Percentiles rank a stretch among this genome's conserved stretches.
These are phyloP conservation scores for Chanos chanos DNA, from an alignment of 2,797 vertebrate species.

Conservation along the genomic window DNA sequence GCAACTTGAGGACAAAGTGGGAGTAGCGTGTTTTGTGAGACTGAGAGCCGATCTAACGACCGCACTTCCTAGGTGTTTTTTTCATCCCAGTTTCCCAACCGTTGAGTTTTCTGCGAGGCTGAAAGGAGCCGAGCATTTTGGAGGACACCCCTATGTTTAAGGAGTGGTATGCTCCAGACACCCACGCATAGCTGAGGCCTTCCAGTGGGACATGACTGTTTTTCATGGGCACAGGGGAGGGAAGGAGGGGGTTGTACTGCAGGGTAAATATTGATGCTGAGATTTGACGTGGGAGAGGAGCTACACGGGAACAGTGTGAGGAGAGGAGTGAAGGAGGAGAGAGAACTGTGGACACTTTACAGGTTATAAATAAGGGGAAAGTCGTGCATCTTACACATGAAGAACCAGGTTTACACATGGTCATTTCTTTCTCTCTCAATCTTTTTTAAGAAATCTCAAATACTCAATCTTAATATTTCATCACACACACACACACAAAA, in stretches of 20 bases:
- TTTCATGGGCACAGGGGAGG: slow-evolving; percentile 27
- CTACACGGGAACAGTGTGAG: not conserved
- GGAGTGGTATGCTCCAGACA: slow-evolving; percentile 35
- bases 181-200: slow-evolving; percentile 34
- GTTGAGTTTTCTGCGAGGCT: not conserved
- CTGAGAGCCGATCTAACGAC: slow-evolving; percentile 1
- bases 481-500: no score
- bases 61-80: slow-evolving; percentile 10
- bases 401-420: no score
- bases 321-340: slow-evolving; percentile 10
- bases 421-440: no score
- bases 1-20: slow-evolving; percentile 24
- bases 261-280: slow-evolving; percentile 43
- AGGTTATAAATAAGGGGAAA: no score
- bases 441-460: no score
- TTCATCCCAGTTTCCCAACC: not conserved
- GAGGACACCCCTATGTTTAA: slow-evolving; percentile 17
- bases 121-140: slow-evolving; percentile 4
- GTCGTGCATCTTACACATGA: no score
- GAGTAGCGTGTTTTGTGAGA: slow-evolving; percentile 7
- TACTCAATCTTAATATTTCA: no score
- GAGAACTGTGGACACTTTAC: no score
- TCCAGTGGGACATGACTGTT: slow-evolving; percentile 32
- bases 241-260: slow-evolving; percentile 24
- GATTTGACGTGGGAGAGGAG: slow-evolving; percentile 25